A percentile compares a stretch with the other conserved stretches of the same genome.
Conservation (phyloP, 2,797 vertebrate species). For the Liasis olivaceus region DNA sequence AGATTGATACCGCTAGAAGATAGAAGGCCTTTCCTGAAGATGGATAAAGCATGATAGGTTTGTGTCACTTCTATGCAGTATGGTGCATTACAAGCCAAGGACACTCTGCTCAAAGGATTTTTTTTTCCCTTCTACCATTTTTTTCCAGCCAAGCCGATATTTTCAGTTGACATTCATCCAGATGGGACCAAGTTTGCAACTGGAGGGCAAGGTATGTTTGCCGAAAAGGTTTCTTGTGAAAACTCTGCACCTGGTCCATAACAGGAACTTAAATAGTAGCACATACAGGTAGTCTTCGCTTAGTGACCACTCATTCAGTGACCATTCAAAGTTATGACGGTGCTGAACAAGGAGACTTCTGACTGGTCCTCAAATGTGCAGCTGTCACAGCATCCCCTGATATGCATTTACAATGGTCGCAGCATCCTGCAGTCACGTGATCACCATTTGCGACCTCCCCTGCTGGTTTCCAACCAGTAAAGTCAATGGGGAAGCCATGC, state of each 20-base stretch:
- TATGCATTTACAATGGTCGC: not conserved
- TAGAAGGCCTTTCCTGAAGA: not conserved
- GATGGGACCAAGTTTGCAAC: conserved; percentile 99
- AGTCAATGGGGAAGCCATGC: not conserved
- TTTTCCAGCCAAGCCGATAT: conserved; percentile 92
- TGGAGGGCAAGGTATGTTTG: conserved; percentile 90
- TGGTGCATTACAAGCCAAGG: conserved; percentile 12
- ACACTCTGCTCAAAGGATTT: conserved; percentile 22
- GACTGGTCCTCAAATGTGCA: not conserved
- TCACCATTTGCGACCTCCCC: not conserved
- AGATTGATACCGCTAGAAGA: too few relatives aligned
- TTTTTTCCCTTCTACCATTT: conserved; percentile 52
- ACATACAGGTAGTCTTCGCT: not conserved
- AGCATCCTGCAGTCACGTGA: not conserved
- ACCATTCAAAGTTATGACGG: not conserved
- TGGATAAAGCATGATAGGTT: not conserved
- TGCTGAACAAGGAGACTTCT: not conserved
- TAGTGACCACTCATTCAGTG: not conserved
- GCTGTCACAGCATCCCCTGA: fast-evolving
- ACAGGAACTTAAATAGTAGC: not conserved
- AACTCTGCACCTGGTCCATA: not conserved
- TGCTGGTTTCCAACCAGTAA: not conserved
- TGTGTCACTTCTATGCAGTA: not conserved
- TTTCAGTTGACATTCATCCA: conserved; percentile 97
- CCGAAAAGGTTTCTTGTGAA: not conserved